Evolutionary conservation across 2,113 vertebrate genomes (phyloP), one percentile per base, ranked within the genome.

Genomic region (Agapornis roseicollis): DNA sequence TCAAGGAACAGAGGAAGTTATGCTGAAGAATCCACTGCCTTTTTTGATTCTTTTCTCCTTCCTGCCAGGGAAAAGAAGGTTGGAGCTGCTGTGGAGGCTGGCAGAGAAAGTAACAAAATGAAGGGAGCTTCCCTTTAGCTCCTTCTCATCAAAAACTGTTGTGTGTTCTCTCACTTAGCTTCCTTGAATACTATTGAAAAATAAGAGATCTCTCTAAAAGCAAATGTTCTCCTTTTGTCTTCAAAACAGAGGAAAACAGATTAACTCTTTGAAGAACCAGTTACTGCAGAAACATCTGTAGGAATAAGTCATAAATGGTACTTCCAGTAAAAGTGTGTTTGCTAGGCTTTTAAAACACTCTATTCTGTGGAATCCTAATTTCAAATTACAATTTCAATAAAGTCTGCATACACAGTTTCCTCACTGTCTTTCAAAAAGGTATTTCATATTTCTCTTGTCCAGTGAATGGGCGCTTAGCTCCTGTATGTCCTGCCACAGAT

Each of bases 1-100:
- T 97, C 69, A 93, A 93, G 90, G 65, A 88, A 86, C 69, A 94
- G 90, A 79, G 52, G 61, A 93, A 94, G 83, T 72, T 90, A 61
- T 61, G 33, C 77, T 61, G 37, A 92, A 56, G 80, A 94, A 84
- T 49, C 76, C 23, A 33, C n/a, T 33, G 50, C 28, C 58, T 86
- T 92, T 93, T 93, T 87, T 50, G 5, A 12, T 72, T 70, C 35
- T 93, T 78, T 89, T 61, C 80, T 93, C 52, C 77, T 89, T 95
- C 77, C 61, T 92, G 89, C 37, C 90, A 90, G 52, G 19, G 52
- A 86, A 86, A 85, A 70, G 53, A 63, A 80, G 42, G 66, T 73
- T 82, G 53, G 72, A 95, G 35, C 15, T 70, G 50, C 65, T 74
- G 24, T 14, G 35, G 39, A 77, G 60, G 47, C 55, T 85, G 80